Evolutionary conservation across 2,888 invertebrate genomes (phyloP).

Genomic region (Slavum lentiscoides): DNA sequence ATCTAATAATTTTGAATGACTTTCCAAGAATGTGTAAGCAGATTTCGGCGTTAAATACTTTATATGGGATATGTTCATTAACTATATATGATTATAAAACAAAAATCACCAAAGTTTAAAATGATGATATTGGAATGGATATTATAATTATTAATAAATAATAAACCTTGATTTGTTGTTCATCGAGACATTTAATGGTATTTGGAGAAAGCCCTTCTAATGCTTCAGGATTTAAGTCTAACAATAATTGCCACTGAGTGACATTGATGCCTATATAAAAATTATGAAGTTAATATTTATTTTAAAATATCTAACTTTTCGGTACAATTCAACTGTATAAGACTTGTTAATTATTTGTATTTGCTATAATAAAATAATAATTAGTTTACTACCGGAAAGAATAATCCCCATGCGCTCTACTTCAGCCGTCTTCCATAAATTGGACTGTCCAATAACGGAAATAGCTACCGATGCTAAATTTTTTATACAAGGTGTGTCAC

Average conservation of each 20-base stretch:
- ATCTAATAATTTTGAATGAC: slow-evolving; percentile 34
- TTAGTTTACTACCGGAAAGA: slow-evolving; percentile 27
- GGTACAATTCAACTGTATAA: neutral
- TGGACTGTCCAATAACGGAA: slow-evolving; percentile 26
- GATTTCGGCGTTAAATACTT: slow-evolving; percentile 37
- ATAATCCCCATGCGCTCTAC: slow-evolving; percentile 43
- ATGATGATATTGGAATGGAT: neutral
- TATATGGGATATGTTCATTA: slow-evolving; percentile 23
- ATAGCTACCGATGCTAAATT: slow-evolving; percentile 43
- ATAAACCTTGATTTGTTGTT: slow-evolving; percentile 35
- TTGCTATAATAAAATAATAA: neutral
- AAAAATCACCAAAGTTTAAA: neutral
- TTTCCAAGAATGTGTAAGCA: slow-evolving; percentile 23
- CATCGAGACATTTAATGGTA: slow-evolving; percentile 37
- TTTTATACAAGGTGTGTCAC: slow-evolving; percentile 25
- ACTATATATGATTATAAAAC: slow-evolving; percentile 6
- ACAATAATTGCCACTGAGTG: slow-evolving; percentile 40
- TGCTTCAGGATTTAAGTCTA: slow-evolving; percentile 31
- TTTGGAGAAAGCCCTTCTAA: slow-evolving; percentile 39
- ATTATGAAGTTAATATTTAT: neutral
- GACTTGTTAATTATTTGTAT: neutral
- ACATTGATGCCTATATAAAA: slow-evolving; percentile 33
- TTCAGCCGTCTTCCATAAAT: slow-evolving; percentile 30
- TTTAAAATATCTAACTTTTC: neutral
- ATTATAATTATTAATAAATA: neutral